Conservation (phyloP, 2,888 invertebrate genomes). For the Macrophya alboannulata region DNA sequence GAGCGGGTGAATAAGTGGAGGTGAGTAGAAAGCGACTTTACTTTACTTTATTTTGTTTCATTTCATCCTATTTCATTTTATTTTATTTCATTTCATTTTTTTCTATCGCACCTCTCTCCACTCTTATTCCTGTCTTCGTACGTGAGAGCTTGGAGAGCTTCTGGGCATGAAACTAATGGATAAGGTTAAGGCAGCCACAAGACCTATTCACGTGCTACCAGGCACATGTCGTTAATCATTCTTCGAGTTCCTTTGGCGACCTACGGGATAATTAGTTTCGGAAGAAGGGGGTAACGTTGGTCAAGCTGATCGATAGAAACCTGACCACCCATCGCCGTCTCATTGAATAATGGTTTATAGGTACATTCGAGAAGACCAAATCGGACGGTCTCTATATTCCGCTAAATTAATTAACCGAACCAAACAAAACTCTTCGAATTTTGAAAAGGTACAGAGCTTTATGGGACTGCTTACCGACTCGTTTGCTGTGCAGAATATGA, state of each 20-base stretch:
- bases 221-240: slow-evolving; percentile 50
- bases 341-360: neutral
- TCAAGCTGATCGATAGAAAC: slow-evolving; percentile 33
- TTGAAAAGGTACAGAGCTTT: neutral
- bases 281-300: slow-evolving; percentile 2
- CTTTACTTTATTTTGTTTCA: neutral
- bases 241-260: slow-evolving; percentile 37
- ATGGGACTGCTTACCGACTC: no score
- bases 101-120: slow-evolving; percentile 34
- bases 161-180: slow-evolving; percentile 46
- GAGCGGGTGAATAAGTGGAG: slow-evolving; percentile 32
- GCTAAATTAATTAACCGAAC: neutral
- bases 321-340: neutral
- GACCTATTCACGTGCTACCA: slow-evolving; percentile 36
- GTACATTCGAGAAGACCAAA: neutral
- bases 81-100: neutral
- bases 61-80: slow-evolving; percentile 2
- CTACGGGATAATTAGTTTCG: slow-evolving; percentile 41
- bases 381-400: neutral
- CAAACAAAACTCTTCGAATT: neutral
- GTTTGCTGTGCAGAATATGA: neutral
- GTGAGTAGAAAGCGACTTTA: slow-evolving; percentile 1
- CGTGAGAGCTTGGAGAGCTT: slow-evolving; percentile 20
- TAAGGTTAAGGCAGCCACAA: slow-evolving; percentile 38
- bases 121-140: neutral